Evolutionary conservation across 1,140 invertebrate species (phyloP).

Genomic region (Oscheius sp.): DNA sequence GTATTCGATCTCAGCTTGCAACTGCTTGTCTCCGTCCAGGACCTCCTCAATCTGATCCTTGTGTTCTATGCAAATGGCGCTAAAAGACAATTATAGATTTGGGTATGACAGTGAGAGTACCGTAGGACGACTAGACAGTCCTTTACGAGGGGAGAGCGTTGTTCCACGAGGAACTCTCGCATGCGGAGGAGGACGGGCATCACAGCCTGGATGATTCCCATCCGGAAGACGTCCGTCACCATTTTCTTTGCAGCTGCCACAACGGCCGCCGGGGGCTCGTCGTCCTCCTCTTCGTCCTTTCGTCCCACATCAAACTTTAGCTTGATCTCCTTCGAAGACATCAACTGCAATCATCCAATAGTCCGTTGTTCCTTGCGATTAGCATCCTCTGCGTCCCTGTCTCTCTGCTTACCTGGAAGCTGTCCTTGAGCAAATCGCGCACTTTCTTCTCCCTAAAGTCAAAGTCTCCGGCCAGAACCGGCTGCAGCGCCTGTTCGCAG

Average conservation of each 20-base stretch:
- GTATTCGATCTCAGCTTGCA: conserved; percentile 11
- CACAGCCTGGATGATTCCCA: conserved; percentile 15
- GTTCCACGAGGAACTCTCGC: conserved; percentile 18
- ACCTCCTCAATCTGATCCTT: conserved; percentile 19
- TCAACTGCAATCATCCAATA: conserved; percentile 30
- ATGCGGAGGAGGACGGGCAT: conserved; percentile 14
- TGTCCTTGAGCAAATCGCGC: conserved; percentile 2
- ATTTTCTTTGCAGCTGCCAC: conserved; percentile 18
- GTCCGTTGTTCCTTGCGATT: too few species aligned
- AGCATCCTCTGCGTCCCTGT: too few species aligned
- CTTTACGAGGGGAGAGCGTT: conserved; percentile 27
- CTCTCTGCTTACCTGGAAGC: conserved; percentile 32
- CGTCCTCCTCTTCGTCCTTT: conserved; percentile 26
- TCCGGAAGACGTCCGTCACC: conserved; percentile 12
- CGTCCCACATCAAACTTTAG: conserved; percentile 25
- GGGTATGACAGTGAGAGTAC: too few species aligned
- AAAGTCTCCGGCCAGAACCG: background rate
- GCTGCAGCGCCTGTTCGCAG: conserved; percentile 16
- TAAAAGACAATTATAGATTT: conserved; percentile 3
- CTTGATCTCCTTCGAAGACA: conserved; percentile 36
- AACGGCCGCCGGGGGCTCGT: conserved; percentile 1
- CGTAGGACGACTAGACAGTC: conserved; percentile 9
- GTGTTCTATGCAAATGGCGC: conserved; percentile 11
- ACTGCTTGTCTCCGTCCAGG: conserved; percentile 19
- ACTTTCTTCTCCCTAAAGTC: background rate